Conservation (phyloP, 2,113 vertebrate species). For the Bubalus kerabau region DNA sequence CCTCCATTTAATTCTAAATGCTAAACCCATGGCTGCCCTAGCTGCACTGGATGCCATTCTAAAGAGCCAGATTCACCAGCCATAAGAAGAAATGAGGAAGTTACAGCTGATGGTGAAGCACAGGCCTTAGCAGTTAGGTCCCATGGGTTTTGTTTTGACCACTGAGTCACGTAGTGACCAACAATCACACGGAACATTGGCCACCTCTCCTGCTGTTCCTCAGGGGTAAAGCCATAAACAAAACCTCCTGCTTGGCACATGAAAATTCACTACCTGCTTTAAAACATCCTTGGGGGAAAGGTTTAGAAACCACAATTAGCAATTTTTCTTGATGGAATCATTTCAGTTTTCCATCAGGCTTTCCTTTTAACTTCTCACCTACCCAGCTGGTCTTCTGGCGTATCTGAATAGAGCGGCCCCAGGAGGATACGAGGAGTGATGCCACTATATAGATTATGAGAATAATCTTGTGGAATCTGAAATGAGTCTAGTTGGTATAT, state of each 20-base stretch:
- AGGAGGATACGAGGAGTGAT: not conserved
- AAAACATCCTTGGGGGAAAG: not conserved
- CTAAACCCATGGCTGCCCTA: not conserved
- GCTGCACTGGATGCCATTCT: not conserved
- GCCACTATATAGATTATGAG: not conserved
- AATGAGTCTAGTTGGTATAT: not conserved
- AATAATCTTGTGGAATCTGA: not conserved
- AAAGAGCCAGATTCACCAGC: constrained; percentile 7
- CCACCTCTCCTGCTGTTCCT: not conserved
- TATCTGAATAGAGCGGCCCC: not conserved
- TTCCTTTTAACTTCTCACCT: constrained; percentile 22
- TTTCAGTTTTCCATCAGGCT: not conserved
- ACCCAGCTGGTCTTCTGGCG: not conserved
- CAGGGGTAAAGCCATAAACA: constrained; percentile 26
- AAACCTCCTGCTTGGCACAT: not conserved
- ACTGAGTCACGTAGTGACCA: constrained; percentile 48
- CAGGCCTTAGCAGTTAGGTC: constrained; percentile 19
- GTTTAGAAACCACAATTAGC: constrained; percentile 4
- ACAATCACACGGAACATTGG: not conserved
- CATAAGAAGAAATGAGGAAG: constrained; percentile 57
- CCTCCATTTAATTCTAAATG: not conserved
- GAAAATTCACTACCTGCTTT: constrained; percentile 13
- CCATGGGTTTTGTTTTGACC: constrained; percentile 44
- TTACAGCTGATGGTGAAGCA: not conserved
- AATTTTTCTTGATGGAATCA: constrained; percentile 17